phyloP scores from a whole-genome alignment of 2,113 vertebrate genomes.

The Pavo muticus region DNA sequence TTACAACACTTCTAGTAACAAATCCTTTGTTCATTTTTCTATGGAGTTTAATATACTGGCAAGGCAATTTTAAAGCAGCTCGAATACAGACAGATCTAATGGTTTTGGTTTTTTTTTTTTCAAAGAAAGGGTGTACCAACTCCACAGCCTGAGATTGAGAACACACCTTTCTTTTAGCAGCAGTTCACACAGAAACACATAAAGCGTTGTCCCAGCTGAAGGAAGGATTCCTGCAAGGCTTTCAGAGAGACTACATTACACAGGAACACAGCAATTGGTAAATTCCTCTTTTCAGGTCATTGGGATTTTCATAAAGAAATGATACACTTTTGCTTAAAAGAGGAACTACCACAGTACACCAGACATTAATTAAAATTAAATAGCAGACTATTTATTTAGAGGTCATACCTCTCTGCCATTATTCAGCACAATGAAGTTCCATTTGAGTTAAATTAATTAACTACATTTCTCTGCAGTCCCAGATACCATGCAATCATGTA shows the following conservation, averaged over 20 bases:
- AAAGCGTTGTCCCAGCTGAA: neutral
- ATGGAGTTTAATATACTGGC: neutral
- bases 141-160: neutral
- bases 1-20: constrained; percentile 34
- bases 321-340: neutral
- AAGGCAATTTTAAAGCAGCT: neutral
- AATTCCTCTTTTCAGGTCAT: neutral
- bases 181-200: accelerated
- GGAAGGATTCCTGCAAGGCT: neutral
- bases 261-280: neutral
- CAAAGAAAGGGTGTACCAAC: neutral
- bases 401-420: neutral
- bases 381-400: constrained; percentile 32
- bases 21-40: constrained; percentile 42
- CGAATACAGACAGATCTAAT: neutral
- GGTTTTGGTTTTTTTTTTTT: constrained; percentile 12
- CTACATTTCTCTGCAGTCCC: neutral
- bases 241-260: neutral
- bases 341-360: neutral
- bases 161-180: neutral
- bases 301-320: neutral
- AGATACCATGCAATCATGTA: constrained; percentile 23
- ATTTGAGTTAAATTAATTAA: constrained; percentile 42
- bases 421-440: constrained; percentile 9
- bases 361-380: constrained; percentile 20